Conservation (phyloP, 1,140 invertebrate species). For the Aphaenogaster floridana region DNA sequence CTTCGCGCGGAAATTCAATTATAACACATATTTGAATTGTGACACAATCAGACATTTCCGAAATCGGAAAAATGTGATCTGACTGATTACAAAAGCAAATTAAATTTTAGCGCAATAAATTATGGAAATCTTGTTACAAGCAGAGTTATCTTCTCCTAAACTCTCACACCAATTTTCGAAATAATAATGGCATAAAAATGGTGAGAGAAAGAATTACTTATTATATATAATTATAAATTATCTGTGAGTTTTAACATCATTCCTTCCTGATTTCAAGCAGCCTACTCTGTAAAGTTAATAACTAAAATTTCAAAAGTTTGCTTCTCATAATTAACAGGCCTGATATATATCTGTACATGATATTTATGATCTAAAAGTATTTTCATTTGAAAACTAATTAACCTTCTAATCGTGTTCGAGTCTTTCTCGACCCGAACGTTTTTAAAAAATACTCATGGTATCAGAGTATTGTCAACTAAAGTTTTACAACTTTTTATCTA, state of each 20-base stretch:
- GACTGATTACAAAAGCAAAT: neutral
- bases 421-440: no score
- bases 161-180: neutral
- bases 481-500: no score
- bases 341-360: neutral
- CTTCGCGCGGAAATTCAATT: constrained; percentile 27
- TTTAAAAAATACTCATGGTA: no score
- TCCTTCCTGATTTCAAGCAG: neutral
- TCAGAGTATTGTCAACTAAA: no score
- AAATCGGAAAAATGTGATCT: neutral
- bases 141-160: neutral
- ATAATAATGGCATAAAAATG: neutral
- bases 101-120: neutral
- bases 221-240: neutral
- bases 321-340: no score
- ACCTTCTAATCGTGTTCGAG: no score
- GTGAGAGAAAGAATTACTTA: neutral
- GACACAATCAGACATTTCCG: neutral
- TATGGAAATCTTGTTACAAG: neutral
- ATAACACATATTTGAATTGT: neutral
- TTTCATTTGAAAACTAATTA: neutral
- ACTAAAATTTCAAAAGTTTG: neutral
- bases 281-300: neutral
- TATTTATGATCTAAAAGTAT: constrained; percentile 13
- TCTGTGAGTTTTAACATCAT: neutral